phyloP scores from a whole-genome alignment of 37 sponge, comb jelly and placozoan genomes.

The Crambe crambe region DNA sequence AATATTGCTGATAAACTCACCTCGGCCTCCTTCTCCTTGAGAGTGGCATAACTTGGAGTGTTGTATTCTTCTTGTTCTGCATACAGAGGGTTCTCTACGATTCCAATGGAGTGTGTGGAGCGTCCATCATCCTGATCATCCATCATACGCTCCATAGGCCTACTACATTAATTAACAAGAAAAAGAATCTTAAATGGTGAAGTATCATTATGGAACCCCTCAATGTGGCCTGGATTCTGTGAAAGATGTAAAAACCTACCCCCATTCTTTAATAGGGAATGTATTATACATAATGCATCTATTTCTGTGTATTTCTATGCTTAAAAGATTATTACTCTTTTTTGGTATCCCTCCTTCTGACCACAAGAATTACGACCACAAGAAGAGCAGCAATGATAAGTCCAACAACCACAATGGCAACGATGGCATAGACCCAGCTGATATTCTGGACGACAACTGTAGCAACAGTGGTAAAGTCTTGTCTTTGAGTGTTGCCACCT shows the following conservation, averaged over 20 bases:
- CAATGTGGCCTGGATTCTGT: no score
- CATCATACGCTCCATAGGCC: neutral
- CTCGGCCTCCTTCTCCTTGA: neutral
- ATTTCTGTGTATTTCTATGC: neutral
- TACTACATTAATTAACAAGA: no score
- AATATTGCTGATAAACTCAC: neutral
- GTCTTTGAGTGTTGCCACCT: no score
- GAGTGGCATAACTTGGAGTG: neutral
- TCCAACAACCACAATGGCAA: conserved; percentile 15
- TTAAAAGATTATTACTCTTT: neutral
- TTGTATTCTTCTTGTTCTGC: conserved; percentile 2
- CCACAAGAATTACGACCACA: neutral
- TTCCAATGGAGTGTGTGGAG: conserved; percentile 11
- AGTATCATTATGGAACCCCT: no score
- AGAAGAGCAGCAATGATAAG: neutral
- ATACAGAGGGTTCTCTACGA: conserved; percentile 31
- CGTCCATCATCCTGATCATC: conserved; percentile 10
- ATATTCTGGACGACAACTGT: no score
- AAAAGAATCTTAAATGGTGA: no score
- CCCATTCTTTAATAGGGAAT: no score
- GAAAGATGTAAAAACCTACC: no score
- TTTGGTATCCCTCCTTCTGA: neutral
- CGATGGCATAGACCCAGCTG: neutral
- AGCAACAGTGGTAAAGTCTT: no score
- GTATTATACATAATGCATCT: neutral